Evolutionary conservation across 2,113 vertebrate species (phyloP), one percentile per base, ranked within the genome.

Genomic region (Beaufortia kweichowensis): DNA sequence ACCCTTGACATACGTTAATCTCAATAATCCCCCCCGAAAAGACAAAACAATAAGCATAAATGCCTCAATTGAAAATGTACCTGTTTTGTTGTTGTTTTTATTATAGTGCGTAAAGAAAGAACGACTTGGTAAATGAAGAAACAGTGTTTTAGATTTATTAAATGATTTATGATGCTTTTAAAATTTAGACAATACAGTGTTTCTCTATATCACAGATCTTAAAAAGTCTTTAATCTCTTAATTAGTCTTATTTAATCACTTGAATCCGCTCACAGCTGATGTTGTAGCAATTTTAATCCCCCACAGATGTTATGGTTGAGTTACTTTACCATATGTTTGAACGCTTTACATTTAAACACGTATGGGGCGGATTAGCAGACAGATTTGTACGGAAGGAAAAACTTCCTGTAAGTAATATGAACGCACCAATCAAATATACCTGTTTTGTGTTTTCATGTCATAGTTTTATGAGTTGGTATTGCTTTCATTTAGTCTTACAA

Each of bases 281-380:
- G 72, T 63, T 67, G 77, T 29, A 81, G 69, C 53, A 29, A 43
- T 85, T 80, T 79, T 33, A 66, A 82, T 85, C 78, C 50, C 55
- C 62, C 77, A 74, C 85, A 87, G 86, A 85, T 87, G 86, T 80
- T 79, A 21, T 61, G 73, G 71, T 84, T 82, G 70, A 60, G 75
- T 57, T 50, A 67, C 59, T 56, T 68, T 73, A 74, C 81, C 85
- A 87, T 87, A 80, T 86, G 83, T 67, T 72, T 61, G 69, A 56
- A 64, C 78, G 81, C 73, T 75, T 75, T 66, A 76, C 23, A 65
- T 73, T 79, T 76, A 74, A 72, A 60, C 71, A 55, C 61, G 53
- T 69, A 83, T 86, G 66, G 76, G 35, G 50, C 67, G 57, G 50
- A 84, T 80, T 71, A 82, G 41, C 28, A 56, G 79, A 74, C 66